Evolutionary conservation across 23 tunicate species (phyloP).

Genomic region (Trididemnum miniatum): DNA sequence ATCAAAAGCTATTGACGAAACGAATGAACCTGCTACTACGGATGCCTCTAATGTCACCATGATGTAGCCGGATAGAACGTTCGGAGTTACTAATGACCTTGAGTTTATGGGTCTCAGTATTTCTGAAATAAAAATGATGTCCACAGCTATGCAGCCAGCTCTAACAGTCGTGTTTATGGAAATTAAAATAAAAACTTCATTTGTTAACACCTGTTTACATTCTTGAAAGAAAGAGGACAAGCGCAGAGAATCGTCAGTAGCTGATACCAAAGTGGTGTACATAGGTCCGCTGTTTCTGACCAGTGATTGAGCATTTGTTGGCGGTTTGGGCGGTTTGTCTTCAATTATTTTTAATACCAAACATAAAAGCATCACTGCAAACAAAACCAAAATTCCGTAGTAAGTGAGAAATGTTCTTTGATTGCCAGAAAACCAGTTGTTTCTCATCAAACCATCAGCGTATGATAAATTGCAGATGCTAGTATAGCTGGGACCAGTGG

Average conservation of each 20-base stretch:
- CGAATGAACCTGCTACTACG: neutral
- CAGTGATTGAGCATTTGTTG: neutral
- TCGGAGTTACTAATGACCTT: neutral
- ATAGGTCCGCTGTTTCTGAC: neutral
- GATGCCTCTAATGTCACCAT: neutral
- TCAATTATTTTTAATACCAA: neutral
- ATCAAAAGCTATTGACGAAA: neutral
- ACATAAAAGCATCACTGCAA: neutral
- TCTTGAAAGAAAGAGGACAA: neutral
- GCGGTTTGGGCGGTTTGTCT: neutral
- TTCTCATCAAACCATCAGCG: neutral
- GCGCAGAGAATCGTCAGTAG: neutral
- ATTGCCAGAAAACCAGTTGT: neutral
- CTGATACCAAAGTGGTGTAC: neutral
- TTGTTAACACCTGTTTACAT: neutral
- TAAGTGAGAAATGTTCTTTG: neutral
- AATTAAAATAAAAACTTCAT: neutral
- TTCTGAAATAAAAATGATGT: neutral
- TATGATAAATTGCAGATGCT: neutral
- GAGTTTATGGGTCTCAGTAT: neutral
- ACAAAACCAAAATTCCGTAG: neutral
- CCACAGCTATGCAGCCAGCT: neutral
- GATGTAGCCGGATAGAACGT: neutral
- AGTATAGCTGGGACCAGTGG: no score
- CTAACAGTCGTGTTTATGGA: neutral